Percentiles rank a stretch among this genome's conserved stretches.
Evolutionary conservation across 2,797 vertebrate species (phyloP).

Genomic region (Neosilurus hyrtlii): DNA sequence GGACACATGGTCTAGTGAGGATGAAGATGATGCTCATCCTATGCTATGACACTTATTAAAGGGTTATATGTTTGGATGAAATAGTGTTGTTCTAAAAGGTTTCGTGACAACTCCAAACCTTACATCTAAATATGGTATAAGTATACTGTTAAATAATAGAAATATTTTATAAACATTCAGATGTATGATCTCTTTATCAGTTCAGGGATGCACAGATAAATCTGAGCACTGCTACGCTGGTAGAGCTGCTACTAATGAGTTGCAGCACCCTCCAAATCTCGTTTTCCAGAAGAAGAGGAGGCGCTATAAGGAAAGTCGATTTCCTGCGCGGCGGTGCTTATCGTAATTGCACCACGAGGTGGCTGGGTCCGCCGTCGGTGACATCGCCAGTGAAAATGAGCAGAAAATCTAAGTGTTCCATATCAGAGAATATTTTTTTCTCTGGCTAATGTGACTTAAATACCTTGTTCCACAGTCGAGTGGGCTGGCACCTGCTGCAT

Average conservation of each 20-base stretch:
- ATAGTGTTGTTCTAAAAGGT: neutral
- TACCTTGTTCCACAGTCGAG: constrained; percentile 99
- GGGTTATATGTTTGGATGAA: neutral
- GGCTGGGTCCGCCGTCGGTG: constrained; percentile 70
- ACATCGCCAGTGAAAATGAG: constrained; percentile 88
- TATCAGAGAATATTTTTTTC: constrained; percentile 97
- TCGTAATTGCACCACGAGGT: constrained; percentile 52
- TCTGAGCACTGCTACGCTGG: constrained; percentile 20
- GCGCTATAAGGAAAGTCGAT: constrained; percentile 54
- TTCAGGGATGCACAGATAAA: constrained; percentile 41
- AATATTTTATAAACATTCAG: constrained; percentile 15
- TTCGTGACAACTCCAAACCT: neutral
- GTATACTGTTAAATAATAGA: neutral
- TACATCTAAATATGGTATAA: neutral
- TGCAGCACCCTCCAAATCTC: constrained; percentile 48
- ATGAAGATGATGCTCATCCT: neutral
- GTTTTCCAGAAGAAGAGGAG: constrained; percentile 49
- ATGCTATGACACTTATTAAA: neutral
- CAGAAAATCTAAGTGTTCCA: constrained; percentile 98
- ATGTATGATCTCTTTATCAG: constrained; percentile 30
- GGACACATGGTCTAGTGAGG: neutral
- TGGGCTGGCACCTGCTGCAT: constrained; percentile 99
- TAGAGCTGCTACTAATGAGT: constrained; percentile 52
- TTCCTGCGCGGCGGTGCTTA: constrained; percentile 53
- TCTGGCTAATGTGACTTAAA: constrained; percentile 98